Conservation (phyloP, 1,140 invertebrate species). For the Eupeodes corollae region DNA sequence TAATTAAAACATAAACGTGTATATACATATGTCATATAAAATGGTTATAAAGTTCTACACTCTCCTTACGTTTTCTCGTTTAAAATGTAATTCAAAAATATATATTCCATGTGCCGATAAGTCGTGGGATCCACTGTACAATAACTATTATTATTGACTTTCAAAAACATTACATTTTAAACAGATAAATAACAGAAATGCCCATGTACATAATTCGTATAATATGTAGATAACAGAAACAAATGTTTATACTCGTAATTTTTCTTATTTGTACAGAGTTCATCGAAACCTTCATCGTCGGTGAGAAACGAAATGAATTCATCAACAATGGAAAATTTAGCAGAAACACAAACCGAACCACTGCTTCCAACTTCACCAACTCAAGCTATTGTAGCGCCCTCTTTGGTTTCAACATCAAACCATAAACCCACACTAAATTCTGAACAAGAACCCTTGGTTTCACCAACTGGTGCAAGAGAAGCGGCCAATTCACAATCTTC, state of each 20-base stretch:
- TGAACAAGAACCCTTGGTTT: slow-evolving; percentile 1
- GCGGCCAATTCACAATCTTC: slow-evolving; percentile 2
- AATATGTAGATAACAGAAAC: too few species aligned
- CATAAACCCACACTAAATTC: slow-evolving; percentile 3
- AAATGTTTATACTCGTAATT: not conserved
- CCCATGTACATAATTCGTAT: too few species aligned
- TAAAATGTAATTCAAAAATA: too few species aligned
- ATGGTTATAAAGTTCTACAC: too few species aligned
- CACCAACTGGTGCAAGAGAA: slow-evolving; percentile 8
- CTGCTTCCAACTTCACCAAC: slow-evolving; percentile 3
- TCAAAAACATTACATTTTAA: too few species aligned
- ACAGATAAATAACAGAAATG: too few species aligned
- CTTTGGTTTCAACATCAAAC: slow-evolving; percentile 1
- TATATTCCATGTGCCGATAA: too few species aligned
- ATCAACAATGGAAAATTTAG: slow-evolving; percentile 10
- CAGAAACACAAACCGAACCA: slow-evolving; percentile 6
- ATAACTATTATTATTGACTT: too few species aligned
- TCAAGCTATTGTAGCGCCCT: slow-evolving; percentile 11
- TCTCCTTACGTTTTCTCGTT: too few species aligned
- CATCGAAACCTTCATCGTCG: slow-evolving; percentile 5
- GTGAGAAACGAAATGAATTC: slow-evolving; percentile 8
- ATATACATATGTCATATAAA: too few species aligned
- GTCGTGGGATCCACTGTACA: too few species aligned
- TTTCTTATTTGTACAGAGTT: slow-evolving; percentile 2
- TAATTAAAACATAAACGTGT: too few species aligned